Base-by-base conservation (phyloP, 1,140 invertebrate species). In the Stegodyphus mimosarum region DNA sequence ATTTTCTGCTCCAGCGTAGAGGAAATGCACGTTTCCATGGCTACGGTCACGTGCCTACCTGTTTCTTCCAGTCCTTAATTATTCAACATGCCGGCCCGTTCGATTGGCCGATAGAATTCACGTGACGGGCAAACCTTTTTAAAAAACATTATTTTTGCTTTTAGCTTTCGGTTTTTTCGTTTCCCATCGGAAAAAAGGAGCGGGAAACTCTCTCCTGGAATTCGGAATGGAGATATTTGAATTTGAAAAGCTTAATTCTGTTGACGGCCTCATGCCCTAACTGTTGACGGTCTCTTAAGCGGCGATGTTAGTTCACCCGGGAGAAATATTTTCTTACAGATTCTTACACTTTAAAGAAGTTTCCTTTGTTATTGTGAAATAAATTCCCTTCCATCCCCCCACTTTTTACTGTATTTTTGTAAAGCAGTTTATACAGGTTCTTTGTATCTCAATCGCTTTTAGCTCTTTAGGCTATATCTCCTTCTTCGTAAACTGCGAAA, bases 211-310 rank as follows among this genome's bases (percentile, higher is more conserved):
- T 10, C 33, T 70, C 48, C 15, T 55, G 69, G 69, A 67, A 72
- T 55, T 74, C 72, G 78, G 69, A 80, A 80, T 72, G 52, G 17
- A 17, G 10, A 52, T 71, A 80, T 72, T 72, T 80, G 78, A 80
- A 80, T 80, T 71, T 71, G 66, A 80, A 80, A 80, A 80, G 52
- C 67, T 80, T 71, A 71, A 60, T 69, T 60, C 69, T 15, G 18
- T 33, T 33, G 33, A 33, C 33, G 33, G 33, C 33, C 33, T 33
- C 33, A 33, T 33, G 33, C 33, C 33, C 33, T 33, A 33, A 33
- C 33, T 33, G 3, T 33, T 33, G 33, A 33, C 33, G 33, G 33
- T 33, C 33, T 33, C 1, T 33, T 33, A 33, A 33, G 33, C 33
- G 33, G 1, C 33, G 33, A 33, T 33, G 33, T 33, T 33, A 33